These are phyloP conservation scores for Propithecus perrieri DNA, from an alignment of 2,797 vertebrate species.

Conservation along the genomic window DNA sequence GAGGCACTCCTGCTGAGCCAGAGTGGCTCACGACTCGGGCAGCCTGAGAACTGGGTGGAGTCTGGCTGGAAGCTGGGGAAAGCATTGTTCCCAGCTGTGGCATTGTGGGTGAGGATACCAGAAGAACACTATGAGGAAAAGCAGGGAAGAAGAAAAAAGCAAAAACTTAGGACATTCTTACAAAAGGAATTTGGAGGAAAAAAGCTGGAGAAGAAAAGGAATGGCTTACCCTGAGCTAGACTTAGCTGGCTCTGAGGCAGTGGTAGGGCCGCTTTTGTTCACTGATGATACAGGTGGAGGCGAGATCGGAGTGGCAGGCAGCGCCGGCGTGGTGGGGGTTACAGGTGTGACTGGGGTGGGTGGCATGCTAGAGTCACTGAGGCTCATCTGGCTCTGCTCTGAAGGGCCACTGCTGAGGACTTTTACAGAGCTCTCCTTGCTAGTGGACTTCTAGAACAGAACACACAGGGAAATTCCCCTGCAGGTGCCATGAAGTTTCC, in stretches of 20 bases:
- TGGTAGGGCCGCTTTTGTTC: slow-evolving; percentile 87
- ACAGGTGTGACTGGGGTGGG: slow-evolving; percentile 89
- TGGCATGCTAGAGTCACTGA: slow-evolving; percentile 91
- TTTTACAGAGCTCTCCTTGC: slow-evolving; percentile 92
- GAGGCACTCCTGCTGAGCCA: slow-evolving; percentile 89
- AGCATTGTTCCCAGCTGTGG: slow-evolving; percentile 95
- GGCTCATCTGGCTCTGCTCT: slow-evolving; percentile 86
- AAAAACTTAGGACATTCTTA: not conserved
- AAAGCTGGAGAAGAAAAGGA: not conserved
- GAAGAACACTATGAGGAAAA: slow-evolving; percentile 88
- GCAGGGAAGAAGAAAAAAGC: not conserved
- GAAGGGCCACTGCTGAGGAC: slow-evolving; percentile 83
- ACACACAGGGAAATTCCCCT: not conserved
- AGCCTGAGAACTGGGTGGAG: slow-evolving; percentile 86
- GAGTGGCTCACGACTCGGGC: slow-evolving; percentile 90
- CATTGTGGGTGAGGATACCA: slow-evolving; percentile 95
- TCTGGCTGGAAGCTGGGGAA: slow-evolving; percentile 87
- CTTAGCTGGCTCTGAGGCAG: slow-evolving; percentile 90
- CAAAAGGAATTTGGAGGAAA: not conserved
- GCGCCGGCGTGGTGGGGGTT: slow-evolving; percentile 92
- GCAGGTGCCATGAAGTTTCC: not conserved
- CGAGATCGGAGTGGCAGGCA: slow-evolving; percentile 90
- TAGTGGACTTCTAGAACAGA: slow-evolving; percentile 90
- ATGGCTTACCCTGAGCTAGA: slow-evolving; percentile 90
- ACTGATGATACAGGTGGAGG: slow-evolving; percentile 86